phyloP scores from a whole-genome alignment of 2,113 vertebrate species.

The Castor canadensis region DNA sequence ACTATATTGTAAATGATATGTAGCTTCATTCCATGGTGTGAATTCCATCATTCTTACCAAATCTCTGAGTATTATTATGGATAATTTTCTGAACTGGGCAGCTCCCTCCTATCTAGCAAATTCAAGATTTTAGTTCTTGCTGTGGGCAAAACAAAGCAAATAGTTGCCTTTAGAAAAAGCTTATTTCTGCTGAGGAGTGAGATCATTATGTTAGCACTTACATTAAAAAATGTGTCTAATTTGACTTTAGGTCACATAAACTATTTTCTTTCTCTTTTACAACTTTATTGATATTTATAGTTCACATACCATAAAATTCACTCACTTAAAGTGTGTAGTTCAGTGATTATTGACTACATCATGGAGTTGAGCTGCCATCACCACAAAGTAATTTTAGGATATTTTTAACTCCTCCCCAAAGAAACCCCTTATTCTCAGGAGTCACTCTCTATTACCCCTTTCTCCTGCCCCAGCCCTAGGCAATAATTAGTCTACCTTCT shows the following conservation, averaged over 20 bases:
- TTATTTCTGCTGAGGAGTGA: background rate
- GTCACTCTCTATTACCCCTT: background rate
- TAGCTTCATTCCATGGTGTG: background rate
- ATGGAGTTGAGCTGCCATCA: background rate
- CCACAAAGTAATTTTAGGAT: background rate
- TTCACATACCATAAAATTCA: background rate
- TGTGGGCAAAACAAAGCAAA: background rate
- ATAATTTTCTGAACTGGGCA: constrained; percentile 20
- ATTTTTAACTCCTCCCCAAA: background rate
- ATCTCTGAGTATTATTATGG: background rate
- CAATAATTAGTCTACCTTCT: background rate
- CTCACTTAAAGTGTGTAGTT: background rate
- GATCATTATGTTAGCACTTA: background rate
- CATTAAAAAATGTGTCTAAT: background rate
- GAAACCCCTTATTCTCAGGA: background rate
- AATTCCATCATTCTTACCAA: constrained; percentile 23
- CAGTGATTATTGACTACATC: background rate
- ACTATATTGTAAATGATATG: constrained; percentile 29
- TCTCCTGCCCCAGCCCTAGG: background rate
- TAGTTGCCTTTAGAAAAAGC: background rate
- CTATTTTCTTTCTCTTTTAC: background rate
- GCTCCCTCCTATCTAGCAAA: background rate
- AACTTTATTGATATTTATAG: background rate
- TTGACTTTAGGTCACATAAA: background rate
- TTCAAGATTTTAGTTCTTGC: constrained; percentile 15